Conservation (phyloP, 2,797 vertebrate genomes). For the Hapalemur alaotrensis region DNA sequence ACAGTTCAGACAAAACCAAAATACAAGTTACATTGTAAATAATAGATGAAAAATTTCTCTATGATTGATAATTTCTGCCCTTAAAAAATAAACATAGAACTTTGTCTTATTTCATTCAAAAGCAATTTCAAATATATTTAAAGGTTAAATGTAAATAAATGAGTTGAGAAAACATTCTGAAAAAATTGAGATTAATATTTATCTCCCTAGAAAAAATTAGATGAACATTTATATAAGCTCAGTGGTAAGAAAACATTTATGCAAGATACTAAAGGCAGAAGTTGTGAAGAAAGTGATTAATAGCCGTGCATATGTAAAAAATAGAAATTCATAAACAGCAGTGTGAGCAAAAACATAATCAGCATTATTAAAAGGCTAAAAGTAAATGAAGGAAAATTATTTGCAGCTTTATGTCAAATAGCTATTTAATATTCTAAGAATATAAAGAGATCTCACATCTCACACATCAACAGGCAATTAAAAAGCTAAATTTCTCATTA, state of each 20-base stretch:
- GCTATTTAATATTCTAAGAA: neutral
- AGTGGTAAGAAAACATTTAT: neutral
- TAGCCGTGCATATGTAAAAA: neutral
- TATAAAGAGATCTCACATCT: neutral
- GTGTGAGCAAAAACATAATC: neutral
- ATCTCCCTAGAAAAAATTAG: conserved; percentile 12
- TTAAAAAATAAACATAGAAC: conserved; percentile 23
- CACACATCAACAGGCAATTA: neutral
- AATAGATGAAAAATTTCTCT: conserved; percentile 8
- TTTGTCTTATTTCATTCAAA: conserved; percentile 9
- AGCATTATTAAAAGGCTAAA: conserved; percentile 16
- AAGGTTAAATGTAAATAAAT: conserved; percentile 25
- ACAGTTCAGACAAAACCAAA: neutral
- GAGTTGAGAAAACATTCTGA: neutral
- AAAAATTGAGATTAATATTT: conserved; percentile 41
- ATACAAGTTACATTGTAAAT: neutral
- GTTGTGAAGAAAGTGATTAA: neutral
- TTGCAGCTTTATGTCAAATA: neutral
- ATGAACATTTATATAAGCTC: conserved; percentile 35
- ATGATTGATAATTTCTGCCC: neutral
- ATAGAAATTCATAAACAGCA: neutral
- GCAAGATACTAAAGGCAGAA: neutral
- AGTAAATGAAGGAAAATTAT: conserved; percentile 4
- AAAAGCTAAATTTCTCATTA: neutral
- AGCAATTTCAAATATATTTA: conserved; percentile 22